Percentiles rank a stretch among this genome's conserved stretches.
These are phyloP conservation scores for Staurois parvus DNA, from an alignment of 2,797 vertebrate species.

Conservation along the genomic window DNA sequence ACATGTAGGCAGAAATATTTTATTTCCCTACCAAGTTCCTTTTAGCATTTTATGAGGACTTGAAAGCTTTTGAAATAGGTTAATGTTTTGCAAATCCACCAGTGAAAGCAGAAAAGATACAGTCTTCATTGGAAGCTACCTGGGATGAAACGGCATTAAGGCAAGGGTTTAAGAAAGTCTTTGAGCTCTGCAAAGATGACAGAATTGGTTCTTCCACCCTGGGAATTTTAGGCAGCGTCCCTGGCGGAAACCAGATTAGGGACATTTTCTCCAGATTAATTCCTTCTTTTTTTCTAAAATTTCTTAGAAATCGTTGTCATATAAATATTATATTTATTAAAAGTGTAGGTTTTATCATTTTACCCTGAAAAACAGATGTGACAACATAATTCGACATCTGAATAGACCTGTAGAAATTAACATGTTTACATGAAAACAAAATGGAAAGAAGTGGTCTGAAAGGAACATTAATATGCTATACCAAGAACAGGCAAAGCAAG, in stretches of 20 bases:
- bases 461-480: too few species aligned
- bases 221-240: constrained; percentile 18
- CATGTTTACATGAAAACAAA: too few species aligned
- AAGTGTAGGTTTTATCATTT: too few species aligned
- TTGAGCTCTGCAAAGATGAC: constrained; percentile 35
- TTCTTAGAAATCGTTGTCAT: not conserved
- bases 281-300: constrained; percentile 5
- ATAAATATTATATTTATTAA: not conserved
- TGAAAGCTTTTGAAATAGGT: constrained; percentile 59
- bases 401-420: too few species aligned
- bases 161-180: constrained; percentile 57
- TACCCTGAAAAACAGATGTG: too few species aligned
- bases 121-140: constrained; percentile 48
- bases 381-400: too few species aligned
- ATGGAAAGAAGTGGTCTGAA: too few species aligned
- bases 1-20: constrained; percentile 33
- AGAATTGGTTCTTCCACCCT: constrained; percentile 39
- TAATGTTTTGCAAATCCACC: constrained; percentile 63
- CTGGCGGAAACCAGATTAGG: constrained; percentile 6
- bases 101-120: constrained; percentile 38
- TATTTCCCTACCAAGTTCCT: constrained; percentile 51
- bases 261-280: constrained; percentile 16
- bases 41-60: constrained; percentile 54
- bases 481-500: too few species aligned
- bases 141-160: constrained; percentile 61